These are phyloP conservation scores for Bolinopsis microptera DNA, from an alignment of 37 sponge, comb jelly and placozoan species.

Conservation along the genomic window DNA sequence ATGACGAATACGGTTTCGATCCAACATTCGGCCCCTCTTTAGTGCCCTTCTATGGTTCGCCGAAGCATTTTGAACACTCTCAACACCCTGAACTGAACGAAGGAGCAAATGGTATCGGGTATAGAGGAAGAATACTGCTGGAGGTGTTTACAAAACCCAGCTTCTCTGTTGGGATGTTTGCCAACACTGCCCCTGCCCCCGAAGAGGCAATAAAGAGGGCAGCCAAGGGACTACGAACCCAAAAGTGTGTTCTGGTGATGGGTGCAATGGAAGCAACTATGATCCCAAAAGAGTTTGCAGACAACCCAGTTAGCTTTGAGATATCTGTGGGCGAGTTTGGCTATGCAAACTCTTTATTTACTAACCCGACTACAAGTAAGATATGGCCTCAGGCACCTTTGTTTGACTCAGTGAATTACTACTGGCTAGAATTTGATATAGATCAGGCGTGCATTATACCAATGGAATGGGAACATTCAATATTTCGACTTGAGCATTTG, in stretches of 20 bases:
- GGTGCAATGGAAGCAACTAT: background rate
- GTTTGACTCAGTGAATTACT: background rate
- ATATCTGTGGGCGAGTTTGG: conserved; percentile 1
- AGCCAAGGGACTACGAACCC: background rate
- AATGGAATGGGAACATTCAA: background rate
- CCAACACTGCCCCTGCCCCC: background rate
- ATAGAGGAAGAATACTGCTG: background rate
- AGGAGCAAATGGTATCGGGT: background rate
- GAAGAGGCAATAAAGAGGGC: background rate
- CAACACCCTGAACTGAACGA: background rate
- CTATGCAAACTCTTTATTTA: background rate
- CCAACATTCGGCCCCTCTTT: background rate
- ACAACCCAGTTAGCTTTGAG: background rate
- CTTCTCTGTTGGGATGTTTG: background rate
- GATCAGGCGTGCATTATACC: conserved; percentile 28
- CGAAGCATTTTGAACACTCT: background rate
- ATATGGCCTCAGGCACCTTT: background rate
- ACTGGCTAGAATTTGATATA: background rate
- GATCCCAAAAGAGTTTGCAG: background rate
- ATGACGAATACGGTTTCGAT: background rate
- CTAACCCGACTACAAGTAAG: background rate
- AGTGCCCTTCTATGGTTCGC: conserved; percentile 3
- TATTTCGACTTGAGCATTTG: background rate
- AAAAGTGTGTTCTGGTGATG: conserved; percentile 7
- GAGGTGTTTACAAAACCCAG: conserved; percentile 5